phyloP scores from a whole-genome alignment of 2,888 invertebrate genomes.

The Plebejus argus region DNA sequence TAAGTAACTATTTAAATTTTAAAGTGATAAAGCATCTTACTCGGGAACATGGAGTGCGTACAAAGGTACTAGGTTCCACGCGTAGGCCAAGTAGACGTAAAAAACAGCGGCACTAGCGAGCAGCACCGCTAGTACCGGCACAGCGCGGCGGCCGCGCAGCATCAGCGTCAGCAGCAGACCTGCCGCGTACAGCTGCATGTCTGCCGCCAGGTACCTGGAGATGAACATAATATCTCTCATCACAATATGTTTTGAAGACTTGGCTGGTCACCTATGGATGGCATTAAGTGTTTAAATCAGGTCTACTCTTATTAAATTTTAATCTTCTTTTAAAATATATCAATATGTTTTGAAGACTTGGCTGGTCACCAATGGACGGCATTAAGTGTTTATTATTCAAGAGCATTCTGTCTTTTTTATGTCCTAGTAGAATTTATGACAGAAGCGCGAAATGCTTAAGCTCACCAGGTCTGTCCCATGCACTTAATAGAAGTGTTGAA shows the following conservation, averaged over 20 bases:
- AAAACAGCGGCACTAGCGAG: conserved; percentile 50
- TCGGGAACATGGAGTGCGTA: conserved; percentile 67
- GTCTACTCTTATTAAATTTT: too few relatives aligned
- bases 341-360: too few relatives aligned
- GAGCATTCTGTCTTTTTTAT: too few relatives aligned
- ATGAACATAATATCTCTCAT: neutral
- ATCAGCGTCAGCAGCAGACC: conserved; percentile 58
- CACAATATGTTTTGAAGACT: too few relatives aligned
- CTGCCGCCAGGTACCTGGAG: conserved; percentile 72
- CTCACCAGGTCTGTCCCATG: conserved; percentile 72
- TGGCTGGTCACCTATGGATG: too few relatives aligned
- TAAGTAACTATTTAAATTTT: too few relatives aligned
- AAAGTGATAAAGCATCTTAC: conserved; percentile 48
- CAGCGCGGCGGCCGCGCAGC: conserved; percentile 41
- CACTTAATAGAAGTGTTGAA: conserved; percentile 63
- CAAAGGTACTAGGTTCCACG: conserved; percentile 64
- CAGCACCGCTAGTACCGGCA: conserved; percentile 50
- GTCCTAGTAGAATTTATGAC: too few relatives aligned
- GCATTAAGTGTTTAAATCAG: too few relatives aligned
- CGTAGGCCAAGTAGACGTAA: conserved; percentile 57
- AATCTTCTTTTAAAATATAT: too few relatives aligned
- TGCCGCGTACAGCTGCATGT: conserved; percentile 70
- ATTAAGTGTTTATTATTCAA: too few relatives aligned
- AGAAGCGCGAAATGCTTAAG: neutral
- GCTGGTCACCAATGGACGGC: too few relatives aligned